Evolutionary conservation across 2,888 invertebrate genomes (phyloP).

Genomic region (Cerceris ruficornis): DNA sequence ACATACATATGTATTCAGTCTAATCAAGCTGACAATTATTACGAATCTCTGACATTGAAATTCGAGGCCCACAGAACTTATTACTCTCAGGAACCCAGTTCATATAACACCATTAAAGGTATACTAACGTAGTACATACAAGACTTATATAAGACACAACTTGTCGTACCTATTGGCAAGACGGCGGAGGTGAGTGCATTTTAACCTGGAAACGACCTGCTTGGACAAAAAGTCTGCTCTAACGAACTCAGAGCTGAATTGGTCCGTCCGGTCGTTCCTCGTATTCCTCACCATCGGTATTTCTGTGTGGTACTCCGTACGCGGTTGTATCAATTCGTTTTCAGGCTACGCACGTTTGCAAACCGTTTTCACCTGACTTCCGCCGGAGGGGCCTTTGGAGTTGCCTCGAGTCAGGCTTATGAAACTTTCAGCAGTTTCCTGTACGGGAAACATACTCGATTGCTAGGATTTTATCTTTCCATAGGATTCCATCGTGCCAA

Average conservation of each 20-base stretch:
- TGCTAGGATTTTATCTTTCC: constrained; percentile 22
- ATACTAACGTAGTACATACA: background rate
- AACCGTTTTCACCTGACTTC: constrained; percentile 68
- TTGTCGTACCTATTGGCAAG: constrained; percentile 54
- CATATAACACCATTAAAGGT: constrained; percentile 5
- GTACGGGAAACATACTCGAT: constrained; percentile 42
- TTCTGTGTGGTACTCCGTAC: background rate
- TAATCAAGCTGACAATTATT: constrained; percentile 5
- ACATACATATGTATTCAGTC: background rate
- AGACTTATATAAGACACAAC: constrained; percentile 66
- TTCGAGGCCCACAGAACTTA: constrained; percentile 5
- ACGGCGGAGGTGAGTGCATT: constrained; percentile 43
- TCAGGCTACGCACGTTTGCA: constrained; percentile 65
- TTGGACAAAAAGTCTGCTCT: constrained; percentile 40
- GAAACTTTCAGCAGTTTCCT: constrained; percentile 55
- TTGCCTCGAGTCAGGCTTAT: constrained; percentile 45
- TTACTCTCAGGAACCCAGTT: constrained; percentile 12
- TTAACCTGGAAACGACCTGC: constrained; percentile 53
- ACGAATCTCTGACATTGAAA: constrained; percentile 40
- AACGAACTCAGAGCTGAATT: constrained; percentile 19
- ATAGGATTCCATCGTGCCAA: background rate
- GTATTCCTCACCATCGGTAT: background rate
- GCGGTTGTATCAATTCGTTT: constrained; percentile 55
- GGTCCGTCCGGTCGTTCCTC: constrained; percentile 12
- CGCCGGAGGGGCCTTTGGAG: constrained; percentile 50